These are phyloP conservation scores for Malurus alboscapulatus DNA, from an alignment of 2,113 vertebrate species.

Conservation along the genomic window DNA sequence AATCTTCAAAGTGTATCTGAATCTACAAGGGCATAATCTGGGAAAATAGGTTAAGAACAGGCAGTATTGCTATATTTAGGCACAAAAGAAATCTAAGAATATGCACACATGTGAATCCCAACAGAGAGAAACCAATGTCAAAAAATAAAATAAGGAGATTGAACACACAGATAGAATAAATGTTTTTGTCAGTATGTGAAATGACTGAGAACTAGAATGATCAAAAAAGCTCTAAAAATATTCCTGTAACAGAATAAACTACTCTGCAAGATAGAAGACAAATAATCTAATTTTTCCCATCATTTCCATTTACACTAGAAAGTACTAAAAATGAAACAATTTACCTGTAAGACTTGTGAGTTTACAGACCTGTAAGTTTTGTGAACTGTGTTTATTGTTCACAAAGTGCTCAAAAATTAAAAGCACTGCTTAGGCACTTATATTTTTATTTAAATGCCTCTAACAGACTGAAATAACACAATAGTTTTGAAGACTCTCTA, in stretches of 20 bases:
- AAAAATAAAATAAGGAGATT: not conserved
- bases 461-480: not conserved
- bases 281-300: not conserved
- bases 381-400: not conserved
- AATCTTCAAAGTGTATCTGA: constrained; percentile 42
- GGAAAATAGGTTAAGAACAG: constrained; percentile 58
- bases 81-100: constrained; percentile 49
- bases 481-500: not conserved
- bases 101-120: constrained; percentile 16
- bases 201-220: not conserved
- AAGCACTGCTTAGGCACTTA: not conserved
- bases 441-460: not conserved
- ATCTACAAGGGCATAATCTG: not conserved
- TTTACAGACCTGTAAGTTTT: not conserved
- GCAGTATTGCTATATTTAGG: constrained; percentile 11
- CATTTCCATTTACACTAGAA: not conserved
- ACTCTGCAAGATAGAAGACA: not conserved
- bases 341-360: not conserved
- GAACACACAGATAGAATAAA: not conserved
- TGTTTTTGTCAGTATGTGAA: not conserved
- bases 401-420: not conserved
- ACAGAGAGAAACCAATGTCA: not conserved
- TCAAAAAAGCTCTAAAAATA: not conserved
- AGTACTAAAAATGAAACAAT: not conserved
- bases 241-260: not conserved